phyloP scores from a whole-genome alignment of 2,113 vertebrate genomes.

The Aplodontia rufa region DNA sequence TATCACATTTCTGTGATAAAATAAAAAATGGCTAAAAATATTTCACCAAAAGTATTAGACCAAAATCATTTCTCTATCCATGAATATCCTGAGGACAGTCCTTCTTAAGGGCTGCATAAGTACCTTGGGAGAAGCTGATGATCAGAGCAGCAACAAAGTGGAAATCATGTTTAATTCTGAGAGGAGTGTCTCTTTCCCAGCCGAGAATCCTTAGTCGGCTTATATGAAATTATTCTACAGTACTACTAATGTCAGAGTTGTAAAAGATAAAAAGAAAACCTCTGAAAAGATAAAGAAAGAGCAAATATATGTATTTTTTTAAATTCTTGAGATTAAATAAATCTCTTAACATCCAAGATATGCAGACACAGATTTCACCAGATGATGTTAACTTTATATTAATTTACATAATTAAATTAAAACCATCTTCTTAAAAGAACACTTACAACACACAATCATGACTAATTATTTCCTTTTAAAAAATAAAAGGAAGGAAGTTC shows the following conservation, averaged over 20 bases:
- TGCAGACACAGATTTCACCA: neutral
- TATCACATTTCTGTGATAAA: neutral
- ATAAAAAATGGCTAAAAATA: neutral
- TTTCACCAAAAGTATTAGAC: neutral
- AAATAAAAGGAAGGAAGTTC: neutral
- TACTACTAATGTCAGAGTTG: neutral
- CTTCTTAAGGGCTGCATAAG: neutral
- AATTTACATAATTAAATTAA: constrained; percentile 19
- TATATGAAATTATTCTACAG: neutral
- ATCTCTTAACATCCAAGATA: neutral
- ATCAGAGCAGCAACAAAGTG: neutral
- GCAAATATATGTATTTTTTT: neutral
- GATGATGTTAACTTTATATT: neutral
- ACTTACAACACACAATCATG: neutral
- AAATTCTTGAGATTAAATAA: constrained; percentile 28
- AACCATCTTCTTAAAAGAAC: constrained; percentile 13
- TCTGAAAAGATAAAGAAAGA: neutral
- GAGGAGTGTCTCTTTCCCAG: neutral
- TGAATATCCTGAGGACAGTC: neutral
- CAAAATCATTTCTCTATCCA: neutral
- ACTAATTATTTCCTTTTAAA: neutral
- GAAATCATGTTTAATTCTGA: neutral
- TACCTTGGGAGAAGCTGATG: neutral
- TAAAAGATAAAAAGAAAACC: neutral
- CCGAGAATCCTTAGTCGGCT: neutral